Percentiles rank a stretch among this genome's conserved stretches.
These are phyloP conservation scores for Chlamydotis undulata DNA, from an alignment of 2,113 vertebrate species.

Conservation along the genomic window DNA sequence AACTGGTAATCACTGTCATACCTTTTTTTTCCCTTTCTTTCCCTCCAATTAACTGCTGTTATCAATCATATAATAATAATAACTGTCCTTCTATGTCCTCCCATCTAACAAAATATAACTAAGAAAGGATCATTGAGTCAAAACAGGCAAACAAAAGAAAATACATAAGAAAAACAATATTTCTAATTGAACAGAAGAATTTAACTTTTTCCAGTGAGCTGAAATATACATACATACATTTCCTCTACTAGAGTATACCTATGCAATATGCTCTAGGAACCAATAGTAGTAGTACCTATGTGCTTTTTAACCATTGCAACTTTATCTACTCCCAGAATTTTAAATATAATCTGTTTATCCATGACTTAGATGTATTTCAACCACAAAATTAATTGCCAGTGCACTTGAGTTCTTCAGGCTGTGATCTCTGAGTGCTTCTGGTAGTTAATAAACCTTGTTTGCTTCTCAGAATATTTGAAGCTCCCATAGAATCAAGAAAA, in stretches of 20 bases:
- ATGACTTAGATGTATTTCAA: background rate
- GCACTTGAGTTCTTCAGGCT: background rate
- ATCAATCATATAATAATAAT: background rate
- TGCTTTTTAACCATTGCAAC: background rate
- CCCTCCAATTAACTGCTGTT: background rate
- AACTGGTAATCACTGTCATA: background rate
- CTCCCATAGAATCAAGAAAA: background rate
- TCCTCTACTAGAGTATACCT: background rate
- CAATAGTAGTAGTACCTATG: background rate
- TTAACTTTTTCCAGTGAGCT: background rate
- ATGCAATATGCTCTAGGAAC: background rate
- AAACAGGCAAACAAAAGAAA: background rate
- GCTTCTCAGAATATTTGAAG: background rate
- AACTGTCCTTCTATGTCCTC: background rate
- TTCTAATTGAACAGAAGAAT: background rate
- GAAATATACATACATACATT: fast-evolving
- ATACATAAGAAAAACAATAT: background rate
- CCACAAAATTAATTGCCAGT: background rate
- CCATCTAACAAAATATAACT: background rate
- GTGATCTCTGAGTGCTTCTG: background rate
- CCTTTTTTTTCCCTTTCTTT: no score
- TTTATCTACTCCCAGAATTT: background rate
- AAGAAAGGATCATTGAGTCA: background rate
- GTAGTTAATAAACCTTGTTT: background rate
- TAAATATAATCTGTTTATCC: background rate